Evolutionary conservation across 2,113 vertebrate species (phyloP), one percentile per base, ranked within the genome.

Genomic region (Bombycilla garrulus): DNA sequence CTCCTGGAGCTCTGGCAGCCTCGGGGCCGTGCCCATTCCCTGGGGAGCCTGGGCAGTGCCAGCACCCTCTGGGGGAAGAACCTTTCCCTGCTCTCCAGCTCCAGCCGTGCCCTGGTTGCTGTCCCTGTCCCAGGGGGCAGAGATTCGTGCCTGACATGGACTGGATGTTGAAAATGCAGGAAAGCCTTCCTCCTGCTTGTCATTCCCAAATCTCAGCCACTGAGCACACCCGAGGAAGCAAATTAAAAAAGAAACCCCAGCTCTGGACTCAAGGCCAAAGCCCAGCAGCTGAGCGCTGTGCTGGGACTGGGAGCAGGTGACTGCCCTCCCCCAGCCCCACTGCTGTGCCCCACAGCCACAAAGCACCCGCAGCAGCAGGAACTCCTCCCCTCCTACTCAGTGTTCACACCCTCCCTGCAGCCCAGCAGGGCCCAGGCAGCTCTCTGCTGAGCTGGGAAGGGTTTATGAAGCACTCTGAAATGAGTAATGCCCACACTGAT

Each of bases 141-240:
- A 4, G n/a, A 11, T n/a, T 1, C 3, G 26, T 3, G 28, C 28
- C 85, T 53, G 53, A 16, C n/a, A 31, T 1, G 28, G 45, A 60
- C 11, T 5, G 5, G 28, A 0, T 0, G 1, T 0, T 26, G 28
- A 42, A 64, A 79, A 74, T 0, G 2, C 51, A 71, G 44, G 47
- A 67, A 45, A 65, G 69, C 23, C 17, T 8, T 47, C 12, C 18
- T 51, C 9, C 31, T 6, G 35, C 22, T 45, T 10, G 65, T 47
- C 48, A 42, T 4, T 33, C 9, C 33, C 64, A 31, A 12, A 25
- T 23, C 71, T 18, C 53, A 38, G 6, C 51, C 2, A 3, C 82
- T 42, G 47, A 71, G 53, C 33, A 54, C 44, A n/a, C 1, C 2
- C 0, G 5, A 36, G 53, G 54, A 35, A 61, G 70, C 25, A 45